Base-by-base conservation (phyloP, 2,888 invertebrate genomes). In the Drosophila flavopinicola region DNA sequence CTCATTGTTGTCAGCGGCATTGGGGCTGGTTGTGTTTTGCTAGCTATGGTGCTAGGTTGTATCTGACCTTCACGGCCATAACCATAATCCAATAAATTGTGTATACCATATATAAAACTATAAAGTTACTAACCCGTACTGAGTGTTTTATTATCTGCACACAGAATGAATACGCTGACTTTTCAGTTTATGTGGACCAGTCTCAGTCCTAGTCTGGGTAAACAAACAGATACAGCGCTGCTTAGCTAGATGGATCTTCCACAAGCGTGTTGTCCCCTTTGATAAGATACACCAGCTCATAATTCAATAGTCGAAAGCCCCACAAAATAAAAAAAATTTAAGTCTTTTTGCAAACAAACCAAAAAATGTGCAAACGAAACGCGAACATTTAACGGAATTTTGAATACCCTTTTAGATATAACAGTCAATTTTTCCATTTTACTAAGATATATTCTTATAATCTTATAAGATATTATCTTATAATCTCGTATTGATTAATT, bases 51-150 rank as follows among this genome's bases (percentile, higher is more conserved):
- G 41, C 32, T 24, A 27, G 52, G 35, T 39, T 68, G 59, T 59
- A 53, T 63, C 64, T 83, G 83, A 84, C 86, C 83, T 84, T 84
- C 86, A 85, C 60, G 80, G 74, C 63, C 85, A 85, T 78, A 82
- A 69, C 68, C 79, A 82, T 85, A 83, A 80, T 78, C 80, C 77
- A 83, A 85, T 83, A 83, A 83, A 83, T 83, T 63, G 58, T 78
- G 64, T 75, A 75, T 66, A 84, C 70, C 70, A 85, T 82, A 71
- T 76, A 82, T 78, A 80, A 84, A 77, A 77, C 78, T 84, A 84
- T 77, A 79, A 76, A 79, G 59, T 38, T 58, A 67, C 67, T 76
- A 74, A 51, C 33, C 57, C 58, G 47, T 54, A 70, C 76, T 70
- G 85, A 85, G 83, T 83, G 86, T 85, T 83, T 83, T 83, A 83